These are phyloP conservation scores for Chaenocephalus aceratus DNA, from an alignment of 2,113 vertebrate species.

Conservation along the genomic window DNA sequence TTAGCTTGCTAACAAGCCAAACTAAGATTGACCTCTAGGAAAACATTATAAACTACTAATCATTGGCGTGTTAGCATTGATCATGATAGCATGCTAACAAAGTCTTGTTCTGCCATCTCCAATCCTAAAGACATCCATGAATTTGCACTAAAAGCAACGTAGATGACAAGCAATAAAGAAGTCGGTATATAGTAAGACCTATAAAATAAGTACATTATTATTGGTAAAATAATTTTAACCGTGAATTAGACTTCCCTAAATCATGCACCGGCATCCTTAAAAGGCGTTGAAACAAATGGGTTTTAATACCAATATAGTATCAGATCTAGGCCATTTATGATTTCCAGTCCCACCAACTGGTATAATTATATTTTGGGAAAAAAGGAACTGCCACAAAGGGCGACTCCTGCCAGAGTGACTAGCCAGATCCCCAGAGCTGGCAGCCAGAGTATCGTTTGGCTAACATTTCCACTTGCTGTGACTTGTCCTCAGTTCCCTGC, in stretches of 20 bases:
- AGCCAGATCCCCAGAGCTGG: slow-evolving; percentile 46
- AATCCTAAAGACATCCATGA: not conserved
- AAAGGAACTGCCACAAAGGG: slow-evolving; percentile 27
- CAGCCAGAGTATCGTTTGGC: slow-evolving; percentile 43
- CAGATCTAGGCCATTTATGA: not conserved
- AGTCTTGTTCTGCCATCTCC: not conserved
- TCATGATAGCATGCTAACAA: not conserved
- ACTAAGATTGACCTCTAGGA: not conserved
- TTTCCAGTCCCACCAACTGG: not conserved
- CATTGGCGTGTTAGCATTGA: not conserved
- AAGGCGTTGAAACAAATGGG: not conserved
- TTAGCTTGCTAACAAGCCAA: not conserved
- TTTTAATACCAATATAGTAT: not conserved
- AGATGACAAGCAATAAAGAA: not conserved
- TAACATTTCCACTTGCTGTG: slow-evolving; percentile 54
- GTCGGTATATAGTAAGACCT: not conserved
- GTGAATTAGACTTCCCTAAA: not conserved
- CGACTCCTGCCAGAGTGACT: slow-evolving; percentile 21
- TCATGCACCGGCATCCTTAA: not conserved
- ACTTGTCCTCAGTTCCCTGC: slow-evolving; percentile 63
- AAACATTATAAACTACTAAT: not conserved
- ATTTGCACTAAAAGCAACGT: not conserved
- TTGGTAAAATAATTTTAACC: not conserved
- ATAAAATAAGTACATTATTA: not conserved
- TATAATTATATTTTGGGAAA: not conserved